Conservation (phyloP, 1,140 invertebrate genomes). For the Grapholita molesta region DNA sequence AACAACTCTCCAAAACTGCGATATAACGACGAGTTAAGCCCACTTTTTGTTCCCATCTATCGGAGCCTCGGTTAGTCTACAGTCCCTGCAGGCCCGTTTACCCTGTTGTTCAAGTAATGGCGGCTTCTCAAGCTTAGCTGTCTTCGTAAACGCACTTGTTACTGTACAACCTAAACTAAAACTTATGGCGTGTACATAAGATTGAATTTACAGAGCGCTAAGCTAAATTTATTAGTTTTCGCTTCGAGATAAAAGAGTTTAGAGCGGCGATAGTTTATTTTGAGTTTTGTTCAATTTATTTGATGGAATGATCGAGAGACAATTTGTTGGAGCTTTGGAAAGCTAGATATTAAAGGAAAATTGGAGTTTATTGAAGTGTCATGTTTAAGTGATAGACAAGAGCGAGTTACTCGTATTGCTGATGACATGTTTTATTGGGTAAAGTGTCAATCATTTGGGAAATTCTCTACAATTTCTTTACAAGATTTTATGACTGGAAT, state of each 20-base stretch:
- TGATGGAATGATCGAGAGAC: background rate
- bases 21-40: background rate
- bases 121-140: background rate
- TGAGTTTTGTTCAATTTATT: background rate
- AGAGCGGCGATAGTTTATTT: background rate
- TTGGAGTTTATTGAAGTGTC: background rate
- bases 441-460: background rate
- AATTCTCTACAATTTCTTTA: no score
- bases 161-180: background rate
- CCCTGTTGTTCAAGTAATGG: slow-evolving; percentile 1
- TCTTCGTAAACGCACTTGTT: slow-evolving; percentile 1
- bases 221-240: background rate
- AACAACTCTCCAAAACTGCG: background rate
- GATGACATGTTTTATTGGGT: background rate
- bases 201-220: background rate
- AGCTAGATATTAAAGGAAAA: background rate
- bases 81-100: background rate
- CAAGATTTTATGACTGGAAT: no score
- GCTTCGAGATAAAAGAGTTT: background rate
- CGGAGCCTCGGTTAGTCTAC: background rate
- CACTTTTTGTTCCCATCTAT: slow-evolving; percentile 9
- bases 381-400: background rate
- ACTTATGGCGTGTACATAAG: background rate
- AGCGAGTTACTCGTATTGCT: no score
- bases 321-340: background rate